Evolutionary conservation across 2,113 vertebrate species (phyloP).

Genomic region (Plecturocebus donacophilus): DNA sequence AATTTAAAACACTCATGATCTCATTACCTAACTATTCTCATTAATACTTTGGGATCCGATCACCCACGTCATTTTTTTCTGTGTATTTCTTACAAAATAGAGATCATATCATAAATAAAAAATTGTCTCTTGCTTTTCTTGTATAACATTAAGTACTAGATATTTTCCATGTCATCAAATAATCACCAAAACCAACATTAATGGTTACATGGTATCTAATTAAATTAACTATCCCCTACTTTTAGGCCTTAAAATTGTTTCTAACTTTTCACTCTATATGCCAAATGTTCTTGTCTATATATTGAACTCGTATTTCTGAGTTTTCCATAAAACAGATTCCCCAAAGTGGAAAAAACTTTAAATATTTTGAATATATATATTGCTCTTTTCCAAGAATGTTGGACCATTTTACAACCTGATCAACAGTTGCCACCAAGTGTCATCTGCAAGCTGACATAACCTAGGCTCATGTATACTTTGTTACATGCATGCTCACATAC

Average conservation of each 20-base stretch:
- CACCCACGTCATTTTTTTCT: neutral
- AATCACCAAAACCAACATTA: slow-evolving; percentile 50
- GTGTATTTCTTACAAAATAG: slow-evolving; percentile 20
- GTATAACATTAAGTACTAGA: neutral
- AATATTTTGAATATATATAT: slow-evolving; percentile 1
- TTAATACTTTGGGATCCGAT: slow-evolving; percentile 18
- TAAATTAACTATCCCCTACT: slow-evolving; percentile 30
- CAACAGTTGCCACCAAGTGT: neutral
- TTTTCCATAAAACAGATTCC: slow-evolving; percentile 21
- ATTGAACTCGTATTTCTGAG: neutral
- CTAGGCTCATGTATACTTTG: neutral
- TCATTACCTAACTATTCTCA: slow-evolving; percentile 3
- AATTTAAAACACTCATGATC: neutral
- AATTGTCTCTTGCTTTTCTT: neutral
- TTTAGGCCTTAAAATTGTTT: neutral
- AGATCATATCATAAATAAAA: neutral
- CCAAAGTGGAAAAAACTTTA: slow-evolving; percentile 28
- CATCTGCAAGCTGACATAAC: neutral
- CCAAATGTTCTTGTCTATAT: neutral
- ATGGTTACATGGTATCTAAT: neutral
- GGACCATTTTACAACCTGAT: neutral
- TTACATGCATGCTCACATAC: neutral
- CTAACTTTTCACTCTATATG: slow-evolving; percentile 48
- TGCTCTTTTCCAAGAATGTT: neutral
- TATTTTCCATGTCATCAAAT: slow-evolving; percentile 43